These are phyloP conservation scores for Archaeoteleia sp. DNA, from an alignment of 2,888 invertebrate genomes.

Conservation along the genomic window DNA sequence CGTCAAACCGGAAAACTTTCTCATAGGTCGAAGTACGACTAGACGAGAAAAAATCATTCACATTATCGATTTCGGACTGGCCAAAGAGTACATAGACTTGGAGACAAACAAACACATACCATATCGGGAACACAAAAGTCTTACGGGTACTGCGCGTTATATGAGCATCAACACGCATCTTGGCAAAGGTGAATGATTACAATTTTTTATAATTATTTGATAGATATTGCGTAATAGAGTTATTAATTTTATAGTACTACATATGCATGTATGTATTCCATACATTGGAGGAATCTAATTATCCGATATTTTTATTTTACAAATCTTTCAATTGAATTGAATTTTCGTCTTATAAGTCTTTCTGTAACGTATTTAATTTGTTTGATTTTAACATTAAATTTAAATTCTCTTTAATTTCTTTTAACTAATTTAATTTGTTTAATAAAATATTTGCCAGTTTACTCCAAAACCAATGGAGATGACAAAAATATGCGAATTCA, in stretches of 20 bases:
- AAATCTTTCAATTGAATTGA: too few relatives aligned
- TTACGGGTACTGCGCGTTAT: slow-evolving; percentile 99
- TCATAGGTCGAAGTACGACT: slow-evolving; percentile 97
- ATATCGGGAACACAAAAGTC: slow-evolving; percentile 99
- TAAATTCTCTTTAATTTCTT: too few relatives aligned
- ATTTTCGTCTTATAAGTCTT: too few relatives aligned
- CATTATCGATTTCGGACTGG: slow-evolving; percentile 99
- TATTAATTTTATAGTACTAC: not conserved
- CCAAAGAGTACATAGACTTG: slow-evolving; percentile 99
- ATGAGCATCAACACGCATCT: slow-evolving; percentile 99
- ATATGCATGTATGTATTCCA: too few relatives aligned
- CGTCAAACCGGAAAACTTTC: slow-evolving; percentile 99
- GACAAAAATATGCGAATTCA: too few relatives aligned
- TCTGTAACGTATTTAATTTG: too few relatives aligned
- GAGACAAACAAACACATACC: slow-evolving; percentile 99
- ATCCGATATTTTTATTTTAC: too few relatives aligned
- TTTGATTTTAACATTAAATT: too few relatives aligned
- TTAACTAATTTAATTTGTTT: too few relatives aligned
- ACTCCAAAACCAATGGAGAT: too few relatives aligned
- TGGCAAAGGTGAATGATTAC: slow-evolving; percentile 86
- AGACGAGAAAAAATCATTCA: slow-evolving; percentile 99
- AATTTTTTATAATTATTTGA: not conserved
- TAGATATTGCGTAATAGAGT: not conserved
- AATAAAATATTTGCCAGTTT: too few relatives aligned
- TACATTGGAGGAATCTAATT: too few relatives aligned